These are phyloP conservation scores for Stigmatopora argus DNA, from an alignment of 2,113 vertebrate genomes.

Conservation along the genomic window DNA sequence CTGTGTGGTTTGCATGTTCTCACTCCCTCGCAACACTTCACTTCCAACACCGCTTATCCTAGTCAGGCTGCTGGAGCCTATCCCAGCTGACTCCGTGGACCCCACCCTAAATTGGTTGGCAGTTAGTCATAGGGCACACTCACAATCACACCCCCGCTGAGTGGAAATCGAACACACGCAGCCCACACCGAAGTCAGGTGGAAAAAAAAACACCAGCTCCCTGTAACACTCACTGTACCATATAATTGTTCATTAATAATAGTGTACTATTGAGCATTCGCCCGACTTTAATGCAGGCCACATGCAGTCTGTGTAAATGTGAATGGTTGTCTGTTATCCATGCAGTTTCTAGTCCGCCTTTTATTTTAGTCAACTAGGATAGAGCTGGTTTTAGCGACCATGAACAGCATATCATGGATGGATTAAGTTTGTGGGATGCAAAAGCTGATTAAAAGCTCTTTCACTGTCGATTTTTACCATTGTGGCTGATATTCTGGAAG, in stretches of 20 bases:
- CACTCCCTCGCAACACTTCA: no score
- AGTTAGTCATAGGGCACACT: no score
- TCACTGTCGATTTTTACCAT: slow-evolving; percentile 31
- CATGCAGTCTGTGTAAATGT: not conserved
- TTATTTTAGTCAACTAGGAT: not conserved
- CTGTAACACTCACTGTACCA: no score
- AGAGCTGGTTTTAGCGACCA: not conserved
- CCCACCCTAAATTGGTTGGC: no score
- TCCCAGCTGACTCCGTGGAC: no score
- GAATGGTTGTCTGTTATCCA: not conserved
- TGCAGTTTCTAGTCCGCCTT: not conserved
- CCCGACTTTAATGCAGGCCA: not conserved
- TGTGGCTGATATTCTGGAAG: slow-evolving; percentile 41
- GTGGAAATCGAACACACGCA: no score
- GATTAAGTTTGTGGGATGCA: not conserved
- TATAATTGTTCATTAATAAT: not conserved
- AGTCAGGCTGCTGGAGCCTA: no score
- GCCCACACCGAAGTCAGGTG: no score
- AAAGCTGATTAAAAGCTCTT: slow-evolving; percentile 22
- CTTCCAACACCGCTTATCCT: no score
- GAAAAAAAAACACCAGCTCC: no score
- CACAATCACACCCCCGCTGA: no score
- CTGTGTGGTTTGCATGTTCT: no score
- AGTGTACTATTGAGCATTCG: not conserved
- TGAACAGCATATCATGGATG: not conserved